A percentile compares a stretch with the other conserved stretches of the same genome.
Conservation (phyloP, 2,113 vertebrate species). For the Phylloscopus trochiloides region DNA sequence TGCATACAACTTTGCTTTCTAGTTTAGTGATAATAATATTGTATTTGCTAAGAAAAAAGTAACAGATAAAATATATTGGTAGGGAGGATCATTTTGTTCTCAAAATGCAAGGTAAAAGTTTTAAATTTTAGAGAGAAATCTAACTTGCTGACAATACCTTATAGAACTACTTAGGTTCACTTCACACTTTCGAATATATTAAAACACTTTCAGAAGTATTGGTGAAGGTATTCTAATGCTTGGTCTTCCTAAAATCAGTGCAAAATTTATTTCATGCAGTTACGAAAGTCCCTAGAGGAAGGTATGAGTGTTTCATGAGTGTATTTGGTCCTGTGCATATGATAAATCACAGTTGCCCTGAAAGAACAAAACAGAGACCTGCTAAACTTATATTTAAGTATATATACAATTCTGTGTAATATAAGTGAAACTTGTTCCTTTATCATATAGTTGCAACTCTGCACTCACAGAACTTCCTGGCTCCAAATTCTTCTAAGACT, state of each 20-base stretch:
- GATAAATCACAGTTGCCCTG: not conserved
- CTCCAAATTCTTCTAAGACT: not conserved
- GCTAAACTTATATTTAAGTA: not conserved
- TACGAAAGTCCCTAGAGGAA: not conserved
- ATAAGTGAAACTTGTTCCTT: not conserved
- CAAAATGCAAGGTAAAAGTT: not conserved
- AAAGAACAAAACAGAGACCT: not conserved
- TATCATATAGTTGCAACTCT: not conserved
- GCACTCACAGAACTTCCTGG: not conserved
- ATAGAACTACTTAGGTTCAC: not conserved
- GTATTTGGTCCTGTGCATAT: not conserved
- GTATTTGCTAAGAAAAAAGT: not conserved
- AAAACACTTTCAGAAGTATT: slow-evolving; percentile 3
- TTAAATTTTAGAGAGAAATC: not conserved
- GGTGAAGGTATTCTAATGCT: slow-evolving; percentile 39
- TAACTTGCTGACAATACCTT: not conserved
- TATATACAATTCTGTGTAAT: not conserved
- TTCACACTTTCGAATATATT: not conserved
- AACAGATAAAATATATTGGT: not conserved
- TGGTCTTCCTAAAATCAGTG: not conserved
- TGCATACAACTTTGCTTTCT: not conserved
- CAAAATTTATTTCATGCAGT: not conserved
- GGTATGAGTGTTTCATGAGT: not conserved
- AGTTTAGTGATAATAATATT: not conserved
- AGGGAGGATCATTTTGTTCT: not conserved